phyloP scores from a whole-genome alignment of 2,888 invertebrate species.

The Steinernema carpocapsae region DNA sequence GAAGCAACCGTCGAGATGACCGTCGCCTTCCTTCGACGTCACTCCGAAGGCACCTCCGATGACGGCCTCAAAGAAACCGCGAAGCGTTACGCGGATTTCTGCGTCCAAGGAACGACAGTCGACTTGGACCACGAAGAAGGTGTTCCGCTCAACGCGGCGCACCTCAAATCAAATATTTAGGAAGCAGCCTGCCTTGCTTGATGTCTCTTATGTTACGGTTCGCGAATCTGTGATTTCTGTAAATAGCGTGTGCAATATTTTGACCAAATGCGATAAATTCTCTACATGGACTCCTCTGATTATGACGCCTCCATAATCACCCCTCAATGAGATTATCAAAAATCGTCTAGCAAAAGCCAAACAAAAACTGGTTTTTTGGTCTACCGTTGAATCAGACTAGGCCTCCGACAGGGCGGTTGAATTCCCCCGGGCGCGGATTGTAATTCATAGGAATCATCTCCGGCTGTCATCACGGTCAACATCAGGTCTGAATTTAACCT shows the following conservation, averaged over 20 bases:
- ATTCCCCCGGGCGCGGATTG: background rate
- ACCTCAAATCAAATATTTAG: constrained; percentile 6
- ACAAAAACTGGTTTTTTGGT: background rate
- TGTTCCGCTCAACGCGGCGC: background rate
- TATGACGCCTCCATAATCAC: too few species aligned
- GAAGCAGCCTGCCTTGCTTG: background rate
- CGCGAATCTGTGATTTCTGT: constrained; percentile 23
- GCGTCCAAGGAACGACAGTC: constrained; percentile 47
- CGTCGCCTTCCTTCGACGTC: constrained; percentile 60
- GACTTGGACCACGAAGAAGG: background rate
- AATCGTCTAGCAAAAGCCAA: too few species aligned
- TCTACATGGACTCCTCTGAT: too few species aligned
- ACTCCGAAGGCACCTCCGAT: constrained; percentile 43
- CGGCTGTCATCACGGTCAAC: constrained; percentile 21
- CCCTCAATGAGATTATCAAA: too few species aligned
- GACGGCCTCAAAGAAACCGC: constrained; percentile 42
- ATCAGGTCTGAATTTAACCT: constrained; percentile 33
- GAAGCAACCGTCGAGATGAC: constrained; percentile 65
- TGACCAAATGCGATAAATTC: too few species aligned
- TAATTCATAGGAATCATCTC: constrained; percentile 4
- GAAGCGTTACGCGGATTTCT: constrained; percentile 45
- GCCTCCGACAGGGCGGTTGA: constrained; percentile 1
- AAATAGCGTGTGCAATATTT: too few species aligned
- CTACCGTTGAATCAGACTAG: constrained; percentile 8
- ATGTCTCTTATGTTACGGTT: background rate